Base-by-base conservation (phyloP, 2,797 vertebrate genomes). In the Sciurus carolinensis region DNA sequence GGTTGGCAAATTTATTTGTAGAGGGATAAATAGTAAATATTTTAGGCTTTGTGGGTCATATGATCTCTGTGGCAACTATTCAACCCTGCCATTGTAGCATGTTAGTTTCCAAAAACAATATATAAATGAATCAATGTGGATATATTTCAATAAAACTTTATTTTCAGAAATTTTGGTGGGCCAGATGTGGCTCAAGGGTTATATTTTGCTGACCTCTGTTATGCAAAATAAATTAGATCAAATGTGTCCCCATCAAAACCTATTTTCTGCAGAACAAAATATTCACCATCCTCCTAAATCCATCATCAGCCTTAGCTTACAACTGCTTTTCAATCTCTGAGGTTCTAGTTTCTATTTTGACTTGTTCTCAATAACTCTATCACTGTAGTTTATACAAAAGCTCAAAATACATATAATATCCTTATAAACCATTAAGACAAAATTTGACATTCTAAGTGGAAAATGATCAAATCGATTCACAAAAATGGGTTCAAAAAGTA, bases 271-370 rank as follows among this genome's bases (percentile, higher is more conserved):
- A 28, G 52, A 84, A 39, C 26, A 59, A 33, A 59, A 6, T 76
- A 54, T 77, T 95, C 24, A 73, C 17, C 22, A 75, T 88, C 50
- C 10, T 90, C 76, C 52, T 77, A 86, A 96, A 89, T 93, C 39
- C 52, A n/a, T 8, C 15, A 82, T 86, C 59, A 94, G 36, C 18
- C 33, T 57, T 88, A 76, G 75, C 39, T 96, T 92, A 87, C 3
- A 54, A 73, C 22, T 50, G 91, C 3, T 85, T 75, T 69, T 90
- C 28, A 87, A 66, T 50, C 33, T 64, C 39, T 30, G 10, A 69
- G 79, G 9, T 90, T 84, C 12, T 75, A 11, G 24, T 80, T 36
- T 90, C 10, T 92, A 42, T 64, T 94, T 26, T 73, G 33, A 66
- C 11, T 72, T 62, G 12, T 66, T 86, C 17, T n/a, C 28, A 7